These are phyloP conservation scores for Brachypalpus laphriformis DNA, from an alignment of 2,888 invertebrate species.

Conservation along the genomic window DNA sequence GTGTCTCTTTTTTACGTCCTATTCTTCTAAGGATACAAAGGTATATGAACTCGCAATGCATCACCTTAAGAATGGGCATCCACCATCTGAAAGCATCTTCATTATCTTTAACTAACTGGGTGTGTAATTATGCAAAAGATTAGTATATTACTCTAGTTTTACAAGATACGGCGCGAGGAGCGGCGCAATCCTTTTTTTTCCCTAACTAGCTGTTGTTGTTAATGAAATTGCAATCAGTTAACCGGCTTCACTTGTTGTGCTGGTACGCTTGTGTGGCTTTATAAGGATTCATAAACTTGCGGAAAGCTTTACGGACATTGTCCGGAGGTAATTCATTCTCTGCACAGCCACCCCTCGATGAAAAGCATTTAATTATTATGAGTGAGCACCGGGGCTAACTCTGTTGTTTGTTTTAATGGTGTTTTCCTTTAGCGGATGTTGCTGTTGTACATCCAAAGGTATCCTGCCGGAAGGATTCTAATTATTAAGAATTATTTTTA, in stretches of 20 bases:
- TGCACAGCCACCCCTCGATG: conserved; percentile 10
- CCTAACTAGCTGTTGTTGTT: conserved; percentile 27
- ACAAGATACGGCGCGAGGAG: conserved; percentile 16
- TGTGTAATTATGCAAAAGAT: conserved; percentile 60
- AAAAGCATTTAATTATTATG: conserved; percentile 59
- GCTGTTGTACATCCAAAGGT: neutral
- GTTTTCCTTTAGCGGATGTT: neutral
- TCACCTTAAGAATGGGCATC: conserved; percentile 27
- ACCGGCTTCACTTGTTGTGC: conserved; percentile 8
- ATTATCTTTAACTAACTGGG: conserved; percentile 43
- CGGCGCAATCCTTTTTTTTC: conserved; percentile 18
- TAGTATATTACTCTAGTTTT: conserved; percentile 47
- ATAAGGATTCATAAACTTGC: conserved; percentile 30
- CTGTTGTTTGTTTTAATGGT: conserved; percentile 19
- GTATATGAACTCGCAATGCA: conserved; percentile 41
- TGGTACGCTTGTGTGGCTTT: conserved; percentile 7
- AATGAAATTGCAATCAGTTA: conserved; percentile 68
- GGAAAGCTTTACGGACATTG: conserved; percentile 29
- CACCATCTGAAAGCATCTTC: neutral
- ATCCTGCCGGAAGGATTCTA: conserved; percentile 25
- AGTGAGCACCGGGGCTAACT: neutral
- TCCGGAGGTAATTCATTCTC: conserved; percentile 54
- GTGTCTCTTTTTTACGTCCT: neutral
- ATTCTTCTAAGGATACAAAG: neutral
- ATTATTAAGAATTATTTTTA: conserved; percentile 26